Evolutionary conservation across 2,797 vertebrate species (phyloP).

Genomic region (Trachops cirrhosus): DNA sequence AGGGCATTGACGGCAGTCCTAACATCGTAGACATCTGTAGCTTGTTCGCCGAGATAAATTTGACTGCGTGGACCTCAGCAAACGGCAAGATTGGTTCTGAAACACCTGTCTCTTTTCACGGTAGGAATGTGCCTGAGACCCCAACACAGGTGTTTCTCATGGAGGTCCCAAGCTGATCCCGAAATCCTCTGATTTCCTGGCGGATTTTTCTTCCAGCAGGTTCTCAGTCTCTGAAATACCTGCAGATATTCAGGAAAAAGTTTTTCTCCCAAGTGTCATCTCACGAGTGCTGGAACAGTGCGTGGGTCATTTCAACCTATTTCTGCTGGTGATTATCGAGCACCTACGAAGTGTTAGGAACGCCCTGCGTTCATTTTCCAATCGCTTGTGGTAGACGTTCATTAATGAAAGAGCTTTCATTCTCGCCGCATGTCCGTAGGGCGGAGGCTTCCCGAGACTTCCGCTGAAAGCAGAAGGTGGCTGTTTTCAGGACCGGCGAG

Average conservation of each 20-base stretch:
- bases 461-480: not conserved
- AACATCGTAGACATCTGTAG: not conserved
- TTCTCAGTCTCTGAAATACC: not conserved
- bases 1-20: not conserved
- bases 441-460: not conserved
- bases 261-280: not conserved
- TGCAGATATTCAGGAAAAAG: not conserved
- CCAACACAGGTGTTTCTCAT: not conserved
- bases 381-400: not conserved
- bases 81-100: not conserved
- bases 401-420: not conserved
- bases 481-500: not conserved
- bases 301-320: accelerated
- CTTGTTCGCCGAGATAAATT: not conserved
- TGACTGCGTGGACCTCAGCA: not conserved
- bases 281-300: not conserved
- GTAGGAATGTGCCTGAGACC: not conserved
- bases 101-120: not conserved
- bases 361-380: not conserved
- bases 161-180: not conserved
- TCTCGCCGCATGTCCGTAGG: not conserved
- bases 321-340: not conserved
- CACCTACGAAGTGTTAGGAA: slow-evolving; percentile 5
- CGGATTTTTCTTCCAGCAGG: not conserved
- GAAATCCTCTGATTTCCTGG: not conserved